Conservation (phyloP, 2,113 vertebrate species). For the Megaptera novaeangliae region DNA sequence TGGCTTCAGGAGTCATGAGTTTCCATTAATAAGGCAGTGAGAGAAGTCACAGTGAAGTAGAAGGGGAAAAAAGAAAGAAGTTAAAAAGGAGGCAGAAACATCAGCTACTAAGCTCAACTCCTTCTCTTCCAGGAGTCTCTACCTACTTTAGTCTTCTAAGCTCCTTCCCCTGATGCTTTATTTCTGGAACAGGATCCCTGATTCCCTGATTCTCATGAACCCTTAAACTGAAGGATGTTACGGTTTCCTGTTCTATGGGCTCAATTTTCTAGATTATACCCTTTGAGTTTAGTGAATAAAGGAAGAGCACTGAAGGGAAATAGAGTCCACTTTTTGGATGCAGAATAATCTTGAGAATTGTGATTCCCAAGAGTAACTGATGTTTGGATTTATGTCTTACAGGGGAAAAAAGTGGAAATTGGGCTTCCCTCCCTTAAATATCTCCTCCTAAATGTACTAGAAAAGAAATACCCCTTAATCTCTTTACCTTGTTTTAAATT, state of each 20-base stretch:
- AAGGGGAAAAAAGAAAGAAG: neutral
- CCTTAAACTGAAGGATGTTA: neutral
- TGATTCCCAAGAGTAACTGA: neutral
- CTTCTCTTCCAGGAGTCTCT: neutral
- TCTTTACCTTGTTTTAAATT: neutral
- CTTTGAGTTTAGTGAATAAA: neutral
- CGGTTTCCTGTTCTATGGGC: neutral
- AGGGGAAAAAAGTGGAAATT: neutral
- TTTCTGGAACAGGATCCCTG: neutral
- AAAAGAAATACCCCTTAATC: neutral
- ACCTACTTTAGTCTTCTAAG: neutral
- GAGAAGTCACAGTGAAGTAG: neutral
- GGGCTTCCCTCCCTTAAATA: neutral
- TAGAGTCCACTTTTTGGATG: neutral
- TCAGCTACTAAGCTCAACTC: neutral
- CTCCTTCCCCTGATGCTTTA: neutral
- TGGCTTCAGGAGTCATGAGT: neutral
- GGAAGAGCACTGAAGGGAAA: neutral
- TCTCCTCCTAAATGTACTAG: neutral
- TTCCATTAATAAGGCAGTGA: neutral
- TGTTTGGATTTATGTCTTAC: neutral
- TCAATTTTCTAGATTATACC: neutral
- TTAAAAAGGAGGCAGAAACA: neutral
- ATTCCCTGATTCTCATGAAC: neutral
- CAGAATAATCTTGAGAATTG: neutral